A percentile compares a stretch with the other conserved stretches of the same genome.
Evolutionary conservation across 1,140 invertebrate genomes (phyloP).

Genomic region (Tetranychus cinnabarinus): DNA sequence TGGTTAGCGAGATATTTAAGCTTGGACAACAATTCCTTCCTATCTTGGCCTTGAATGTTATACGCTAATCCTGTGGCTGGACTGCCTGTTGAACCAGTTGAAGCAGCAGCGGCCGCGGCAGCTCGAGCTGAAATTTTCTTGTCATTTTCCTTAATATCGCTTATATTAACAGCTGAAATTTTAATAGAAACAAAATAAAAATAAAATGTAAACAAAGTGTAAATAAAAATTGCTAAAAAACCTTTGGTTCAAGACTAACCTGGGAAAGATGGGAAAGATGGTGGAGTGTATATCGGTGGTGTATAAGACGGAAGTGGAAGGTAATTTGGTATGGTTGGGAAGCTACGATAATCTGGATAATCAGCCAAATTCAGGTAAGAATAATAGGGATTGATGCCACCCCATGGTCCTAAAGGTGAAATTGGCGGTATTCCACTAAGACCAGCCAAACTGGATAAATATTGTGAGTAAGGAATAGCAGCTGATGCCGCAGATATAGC

Average conservation of each 20-base stretch:
- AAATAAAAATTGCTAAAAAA: background rate
- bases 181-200: background rate
- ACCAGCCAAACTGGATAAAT: background rate
- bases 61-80: background rate
- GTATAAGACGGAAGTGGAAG: background rate
- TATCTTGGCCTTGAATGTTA: background rate
- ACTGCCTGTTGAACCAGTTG: no score
- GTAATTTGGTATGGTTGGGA: background rate
- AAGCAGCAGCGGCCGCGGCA: background rate
- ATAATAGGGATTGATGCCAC: background rate
- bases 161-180: background rate
- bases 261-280: background rate
- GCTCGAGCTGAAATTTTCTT: background rate
- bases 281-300: background rate
- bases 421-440: background rate
- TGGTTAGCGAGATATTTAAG: background rate
- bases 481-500: background rate
- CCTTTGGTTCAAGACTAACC: background rate
- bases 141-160: background rate
- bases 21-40: background rate
- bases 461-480: background rate
- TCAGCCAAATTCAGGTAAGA: background rate
- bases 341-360: background rate
- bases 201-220: background rate
- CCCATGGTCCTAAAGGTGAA: background rate